phyloP scores from a whole-genome alignment of 2,113 vertebrate species.

The Kryptolebias marmoratus region DNA sequence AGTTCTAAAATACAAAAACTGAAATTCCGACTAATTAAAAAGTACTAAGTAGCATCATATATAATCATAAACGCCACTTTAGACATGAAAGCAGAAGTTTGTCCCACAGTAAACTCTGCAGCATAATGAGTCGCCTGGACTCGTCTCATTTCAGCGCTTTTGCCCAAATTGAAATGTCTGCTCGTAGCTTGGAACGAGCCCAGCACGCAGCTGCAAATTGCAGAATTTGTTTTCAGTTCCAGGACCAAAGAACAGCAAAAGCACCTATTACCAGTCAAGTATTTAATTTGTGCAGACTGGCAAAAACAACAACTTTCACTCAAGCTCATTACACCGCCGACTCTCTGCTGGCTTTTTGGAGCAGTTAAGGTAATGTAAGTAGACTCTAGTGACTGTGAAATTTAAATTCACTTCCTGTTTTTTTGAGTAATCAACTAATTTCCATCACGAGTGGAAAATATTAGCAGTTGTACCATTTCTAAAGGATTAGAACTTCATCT shows the following conservation, averaged over 20 bases:
- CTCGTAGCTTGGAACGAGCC: slow-evolving; percentile 49
- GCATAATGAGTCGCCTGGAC: slow-evolving; percentile 59
- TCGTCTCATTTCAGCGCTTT: slow-evolving; percentile 53
- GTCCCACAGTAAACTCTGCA: slow-evolving; percentile 42
- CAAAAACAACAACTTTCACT: slow-evolving; percentile 68
- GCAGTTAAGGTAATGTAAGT: slow-evolving; percentile 49
- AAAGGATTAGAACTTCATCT: not conserved
- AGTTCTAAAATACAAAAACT: slow-evolving; percentile 23
- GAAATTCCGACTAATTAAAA: slow-evolving; percentile 34
- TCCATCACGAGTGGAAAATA: not conserved
- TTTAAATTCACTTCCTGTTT: slow-evolving; percentile 38
- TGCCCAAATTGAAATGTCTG: slow-evolving; percentile 62
- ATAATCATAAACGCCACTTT: slow-evolving; percentile 44
- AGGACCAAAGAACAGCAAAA: slow-evolving; percentile 58
- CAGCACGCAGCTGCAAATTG: slow-evolving; percentile 42
- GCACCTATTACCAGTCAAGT: slow-evolving; percentile 59
- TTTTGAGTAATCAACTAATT: slow-evolving; percentile 20
- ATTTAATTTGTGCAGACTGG: slow-evolving; percentile 65
- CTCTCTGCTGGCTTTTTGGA: slow-evolving; percentile 41
- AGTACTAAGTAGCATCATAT: slow-evolving; percentile 26
- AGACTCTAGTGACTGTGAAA: slow-evolving; percentile 19
- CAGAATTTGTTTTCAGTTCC: slow-evolving; percentile 60
- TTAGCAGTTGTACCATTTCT: not conserved
- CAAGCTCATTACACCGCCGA: slow-evolving; percentile 48
- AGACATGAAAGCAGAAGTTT: slow-evolving; percentile 26